Percentiles rank a stretch among this genome's conserved stretches.
Conservation (phyloP, 2,113 vertebrate genomes). For the Struthio camelus region DNA sequence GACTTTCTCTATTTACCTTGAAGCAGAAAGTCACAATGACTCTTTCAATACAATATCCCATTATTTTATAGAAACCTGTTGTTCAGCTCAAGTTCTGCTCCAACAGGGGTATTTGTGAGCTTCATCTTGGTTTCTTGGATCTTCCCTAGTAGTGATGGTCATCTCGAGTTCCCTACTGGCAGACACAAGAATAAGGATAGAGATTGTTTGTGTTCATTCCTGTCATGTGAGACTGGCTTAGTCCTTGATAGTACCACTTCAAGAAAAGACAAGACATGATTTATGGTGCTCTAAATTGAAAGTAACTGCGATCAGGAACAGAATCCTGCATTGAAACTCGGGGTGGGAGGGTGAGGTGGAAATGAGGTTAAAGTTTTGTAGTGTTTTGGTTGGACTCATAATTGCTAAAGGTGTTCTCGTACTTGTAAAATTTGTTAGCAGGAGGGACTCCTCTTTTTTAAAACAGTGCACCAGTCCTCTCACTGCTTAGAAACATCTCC, state of each 20-base stretch:
- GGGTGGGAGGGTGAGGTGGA: too few relatives aligned
- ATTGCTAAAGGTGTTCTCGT: not conserved
- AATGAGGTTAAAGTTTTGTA: not conserved
- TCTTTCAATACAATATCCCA: not conserved
- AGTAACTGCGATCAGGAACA: rapidly evolving
- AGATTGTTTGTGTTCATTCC: not conserved
- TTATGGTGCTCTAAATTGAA: not conserved
- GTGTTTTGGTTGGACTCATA: not conserved
- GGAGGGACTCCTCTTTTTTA: not conserved
- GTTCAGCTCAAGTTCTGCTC: not conserved
- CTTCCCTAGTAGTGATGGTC: not conserved
- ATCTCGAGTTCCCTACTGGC: not conserved
- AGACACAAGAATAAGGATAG: not conserved
- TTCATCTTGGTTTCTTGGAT: not conserved
- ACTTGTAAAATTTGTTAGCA: not conserved
- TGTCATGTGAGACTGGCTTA: not conserved
- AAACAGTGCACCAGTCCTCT: rapidly evolving
- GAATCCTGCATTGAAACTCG: not conserved
- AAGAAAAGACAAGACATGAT: not conserved
- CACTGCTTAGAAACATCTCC: not conserved
- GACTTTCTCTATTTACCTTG: not conserved
- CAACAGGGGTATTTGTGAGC: not conserved
- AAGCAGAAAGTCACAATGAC: not conserved
- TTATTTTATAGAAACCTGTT: not conserved
- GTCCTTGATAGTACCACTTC: not conserved